Conservation (phyloP, 1,140 invertebrate genomes). For the Diabrotica virgifera region DNA sequence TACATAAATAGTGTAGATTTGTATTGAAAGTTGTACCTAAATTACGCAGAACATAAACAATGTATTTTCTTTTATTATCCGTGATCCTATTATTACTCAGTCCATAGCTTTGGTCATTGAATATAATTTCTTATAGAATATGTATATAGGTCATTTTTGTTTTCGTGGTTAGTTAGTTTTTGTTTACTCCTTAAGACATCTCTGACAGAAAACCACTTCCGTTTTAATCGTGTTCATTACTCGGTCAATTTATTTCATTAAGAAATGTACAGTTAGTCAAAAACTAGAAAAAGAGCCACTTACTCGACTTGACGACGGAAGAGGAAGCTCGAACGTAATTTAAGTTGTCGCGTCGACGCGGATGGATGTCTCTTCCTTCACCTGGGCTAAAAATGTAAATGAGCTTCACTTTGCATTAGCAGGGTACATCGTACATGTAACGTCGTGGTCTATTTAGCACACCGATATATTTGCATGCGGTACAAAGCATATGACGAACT, state of each 20-base stretch:
- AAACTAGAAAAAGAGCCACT: background rate
- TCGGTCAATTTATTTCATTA: background rate
- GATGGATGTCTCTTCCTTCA: background rate
- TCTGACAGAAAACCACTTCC: background rate
- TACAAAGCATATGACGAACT: no score
- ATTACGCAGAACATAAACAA: no score
- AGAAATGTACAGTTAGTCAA: background rate
- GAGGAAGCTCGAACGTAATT: background rate
- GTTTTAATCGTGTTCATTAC: conserved; percentile 1
- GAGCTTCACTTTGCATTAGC: background rate
- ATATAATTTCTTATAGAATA: no score
- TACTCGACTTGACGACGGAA: background rate
- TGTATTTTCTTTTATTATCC: no score
- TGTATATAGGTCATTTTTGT: no score
- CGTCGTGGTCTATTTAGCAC: conserved; percentile 1
- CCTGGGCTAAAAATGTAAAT: background rate
- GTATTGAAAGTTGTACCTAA: no score
- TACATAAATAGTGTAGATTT: no score
- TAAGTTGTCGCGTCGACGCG: background rate
- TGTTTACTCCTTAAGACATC: no score
- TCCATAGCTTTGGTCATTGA: no score
- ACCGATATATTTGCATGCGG: background rate
- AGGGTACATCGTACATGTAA: background rate
- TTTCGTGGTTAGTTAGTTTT: no score
- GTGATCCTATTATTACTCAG: no score